Evolutionary conservation across 2,113 vertebrate genomes (phyloP).

Genomic region (Phasianus colchicus): DNA sequence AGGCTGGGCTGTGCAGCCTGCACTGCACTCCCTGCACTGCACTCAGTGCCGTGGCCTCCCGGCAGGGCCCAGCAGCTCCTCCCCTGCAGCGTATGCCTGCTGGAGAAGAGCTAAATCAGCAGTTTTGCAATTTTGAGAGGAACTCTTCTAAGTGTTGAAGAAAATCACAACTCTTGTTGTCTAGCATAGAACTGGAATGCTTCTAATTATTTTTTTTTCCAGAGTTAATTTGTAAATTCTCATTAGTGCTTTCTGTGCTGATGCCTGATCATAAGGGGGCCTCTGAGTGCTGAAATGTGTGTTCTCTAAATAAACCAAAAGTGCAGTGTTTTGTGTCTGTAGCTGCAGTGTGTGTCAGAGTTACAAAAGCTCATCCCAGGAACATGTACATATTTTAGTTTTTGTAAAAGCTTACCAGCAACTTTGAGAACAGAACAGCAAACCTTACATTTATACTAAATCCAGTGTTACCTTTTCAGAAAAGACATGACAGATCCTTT

Average conservation of each 20-base stretch:
- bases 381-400: not conserved
- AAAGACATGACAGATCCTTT: accelerated
- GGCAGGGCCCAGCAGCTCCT: not conserved
- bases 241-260: not conserved
- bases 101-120: not conserved
- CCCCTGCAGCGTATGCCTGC: not conserved
- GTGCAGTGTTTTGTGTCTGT: not conserved
- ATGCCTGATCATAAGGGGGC: not conserved
- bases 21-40: not conserved
- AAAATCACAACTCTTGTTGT: not conserved
- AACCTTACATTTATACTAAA: not conserved
- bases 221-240: not conserved
- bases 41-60: not conserved
- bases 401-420: not conserved
- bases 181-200: not conserved
- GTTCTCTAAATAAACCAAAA: not conserved
- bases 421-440: not conserved
- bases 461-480: not conserved
- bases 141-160: not conserved
- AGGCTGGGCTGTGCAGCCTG: not conserved
- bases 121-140: not conserved
- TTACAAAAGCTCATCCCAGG: not conserved
- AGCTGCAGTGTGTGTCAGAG: not conserved
- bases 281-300: not conserved
- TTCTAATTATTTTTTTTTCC: not conserved